phyloP scores from a whole-genome alignment of 2,113 vertebrate genomes.

The Ivindomyrus marchei region DNA sequence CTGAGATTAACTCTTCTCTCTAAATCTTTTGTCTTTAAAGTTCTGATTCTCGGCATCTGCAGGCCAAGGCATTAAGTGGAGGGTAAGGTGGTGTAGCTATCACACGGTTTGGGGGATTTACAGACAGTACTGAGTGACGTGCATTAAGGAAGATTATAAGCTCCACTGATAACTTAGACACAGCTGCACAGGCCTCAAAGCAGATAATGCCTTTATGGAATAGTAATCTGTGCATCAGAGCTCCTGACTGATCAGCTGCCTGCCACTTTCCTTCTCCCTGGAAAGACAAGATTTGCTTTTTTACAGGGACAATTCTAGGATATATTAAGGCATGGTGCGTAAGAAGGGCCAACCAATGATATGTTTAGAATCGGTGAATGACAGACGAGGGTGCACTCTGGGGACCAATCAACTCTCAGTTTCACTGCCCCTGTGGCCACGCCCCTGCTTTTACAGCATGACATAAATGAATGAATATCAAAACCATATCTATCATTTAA shows the following conservation, averaged over 20 bases:
- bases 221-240: background rate
- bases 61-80: background rate
- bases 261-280: background rate
- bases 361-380: background rate
- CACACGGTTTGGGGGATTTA: background rate
- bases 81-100: background rate
- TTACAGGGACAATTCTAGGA: background rate
- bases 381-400: background rate
- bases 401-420: background rate
- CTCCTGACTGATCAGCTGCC: background rate
- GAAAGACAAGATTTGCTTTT: background rate
- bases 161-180: background rate
- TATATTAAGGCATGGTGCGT: background rate
- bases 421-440: background rate
- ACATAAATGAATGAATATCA: background rate
- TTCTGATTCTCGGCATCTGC: background rate
- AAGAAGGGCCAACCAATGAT: background rate
- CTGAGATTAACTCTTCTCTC: background rate
- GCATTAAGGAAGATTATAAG: background rate
- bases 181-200: background rate
- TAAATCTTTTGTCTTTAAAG: background rate
- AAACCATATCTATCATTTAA: background rate
- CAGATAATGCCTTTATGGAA: background rate
- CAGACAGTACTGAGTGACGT: background rate
- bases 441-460: background rate